Base-by-base conservation (phyloP, 2,888 invertebrate species). In the Torymus auratus region DNA sequence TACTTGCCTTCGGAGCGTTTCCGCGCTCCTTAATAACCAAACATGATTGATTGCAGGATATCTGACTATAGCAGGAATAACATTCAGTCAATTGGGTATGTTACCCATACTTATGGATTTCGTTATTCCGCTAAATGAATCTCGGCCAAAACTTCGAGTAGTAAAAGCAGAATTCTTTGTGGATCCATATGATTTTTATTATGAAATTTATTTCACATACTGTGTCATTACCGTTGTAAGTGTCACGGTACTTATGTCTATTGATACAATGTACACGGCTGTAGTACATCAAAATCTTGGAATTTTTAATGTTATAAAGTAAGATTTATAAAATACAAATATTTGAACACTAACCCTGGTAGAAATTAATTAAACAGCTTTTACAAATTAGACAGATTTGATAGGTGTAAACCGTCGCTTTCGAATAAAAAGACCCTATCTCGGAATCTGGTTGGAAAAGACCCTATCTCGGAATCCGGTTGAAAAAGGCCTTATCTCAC, bases 211-310 rank as follows among this genome's bases (percentile, higher is more conserved):
- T 23, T 53, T 23, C 15, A 23, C 20, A 10, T 53, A 12, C 12
- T 68, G 15, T 20, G 2, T 20, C 5, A 14, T 5, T 20, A 7
- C 17, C 5, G n/a, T 17, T 7, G 64, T 64, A 64, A 28, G 28
- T 41, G 53, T 55, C 12, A 12, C 13, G 1, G 55, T 55, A 55
- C 14, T 68, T 20, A 15, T 20, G 53, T 17, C 53, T 17, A 23
- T 55, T 7, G 68, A 68, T 68, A 55, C 68, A 53, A 68, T 55
- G 53, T 68, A 20, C 5, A 55, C 55, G 20, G 53, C 23, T 5
- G 14, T 68, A 14, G 68, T 68, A 7, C 68, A 68, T 14, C 68
- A 68, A 68, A 68, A 53, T 55, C 20, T 68, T 12, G 68, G 68
- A 14, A 17, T 68, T 55, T 14, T 68, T 41, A 55, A 23, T 3